Evolutionary conservation across 2,888 invertebrate species (phyloP).

Genomic region (Tillus elongatus): DNA sequence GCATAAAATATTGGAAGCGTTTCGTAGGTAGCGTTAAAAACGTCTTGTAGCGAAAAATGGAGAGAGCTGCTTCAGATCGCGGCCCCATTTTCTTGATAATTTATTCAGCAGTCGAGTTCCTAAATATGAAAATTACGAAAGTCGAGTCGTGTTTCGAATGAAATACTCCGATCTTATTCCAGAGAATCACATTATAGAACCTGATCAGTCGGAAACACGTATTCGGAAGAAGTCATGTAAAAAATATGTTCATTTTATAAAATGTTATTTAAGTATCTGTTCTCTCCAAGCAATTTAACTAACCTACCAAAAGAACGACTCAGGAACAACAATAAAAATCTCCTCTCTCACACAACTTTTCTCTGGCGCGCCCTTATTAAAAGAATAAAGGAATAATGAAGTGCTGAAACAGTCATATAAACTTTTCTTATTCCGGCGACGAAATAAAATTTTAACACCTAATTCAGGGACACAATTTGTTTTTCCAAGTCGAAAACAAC

Average conservation of each 20-base stretch:
- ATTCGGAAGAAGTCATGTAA: conserved; percentile 3
- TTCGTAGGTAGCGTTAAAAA: too few species aligned
- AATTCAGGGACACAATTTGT: conserved; percentile 28
- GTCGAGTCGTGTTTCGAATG: too few species aligned
- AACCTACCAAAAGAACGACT: conserved; percentile 2
- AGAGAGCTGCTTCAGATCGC: too few species aligned
- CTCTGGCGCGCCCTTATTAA: neutral
- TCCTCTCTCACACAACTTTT: neutral
- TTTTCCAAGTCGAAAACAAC: conserved; percentile 21
- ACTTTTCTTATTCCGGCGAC: conserved; percentile 34
- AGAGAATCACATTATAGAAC: conserved; percentile 1
- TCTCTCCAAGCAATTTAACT: conserved; percentile 2
- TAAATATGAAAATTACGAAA: too few species aligned
- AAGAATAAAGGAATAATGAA: conserved; percentile 11
- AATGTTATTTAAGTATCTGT: conserved; percentile 3
- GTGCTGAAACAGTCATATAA: conserved; percentile 24
- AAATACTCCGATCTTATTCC: too few species aligned
- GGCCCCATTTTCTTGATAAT: too few species aligned
- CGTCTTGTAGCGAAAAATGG: too few species aligned
- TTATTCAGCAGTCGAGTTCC: too few species aligned
- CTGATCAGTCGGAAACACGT: conserved; percentile 1
- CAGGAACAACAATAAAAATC: conserved; percentile 1
- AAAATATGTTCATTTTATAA: conserved; percentile 3
- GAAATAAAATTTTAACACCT: conserved; percentile 34
- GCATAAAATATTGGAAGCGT: too few species aligned